Conservation (phyloP, 2,797 vertebrate genomes). For the Danio kyathit region DNA sequence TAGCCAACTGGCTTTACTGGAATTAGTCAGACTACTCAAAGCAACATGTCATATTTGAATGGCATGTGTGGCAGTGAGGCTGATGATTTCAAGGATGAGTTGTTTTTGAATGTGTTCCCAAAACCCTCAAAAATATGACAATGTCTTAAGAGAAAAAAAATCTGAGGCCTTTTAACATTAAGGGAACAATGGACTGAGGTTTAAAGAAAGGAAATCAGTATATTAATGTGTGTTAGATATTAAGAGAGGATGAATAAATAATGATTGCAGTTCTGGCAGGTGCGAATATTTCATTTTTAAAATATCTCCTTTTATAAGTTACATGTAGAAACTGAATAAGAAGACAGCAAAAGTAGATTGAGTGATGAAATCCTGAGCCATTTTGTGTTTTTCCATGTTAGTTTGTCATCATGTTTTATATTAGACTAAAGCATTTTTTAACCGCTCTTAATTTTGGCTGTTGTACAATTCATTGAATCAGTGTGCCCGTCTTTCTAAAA, state of each 20-base stretch:
- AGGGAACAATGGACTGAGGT: constrained; percentile 54
- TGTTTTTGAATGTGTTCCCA: constrained; percentile 62
- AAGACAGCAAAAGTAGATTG: not conserved
- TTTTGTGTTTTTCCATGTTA: not conserved
- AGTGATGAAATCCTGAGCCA: not conserved
- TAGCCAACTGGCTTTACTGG: constrained; percentile 38
- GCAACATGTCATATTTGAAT: constrained; percentile 26
- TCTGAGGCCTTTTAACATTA: constrained; percentile 40
- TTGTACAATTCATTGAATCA: constrained; percentile 36
- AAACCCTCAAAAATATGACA: constrained; percentile 61
- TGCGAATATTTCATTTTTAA: constrained; percentile 11
- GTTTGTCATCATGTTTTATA: constrained; percentile 7
- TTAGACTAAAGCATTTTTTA: not conserved
- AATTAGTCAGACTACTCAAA: constrained; percentile 29
- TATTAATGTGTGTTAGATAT: constrained; percentile 54
- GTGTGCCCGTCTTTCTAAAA: constrained; percentile 4
- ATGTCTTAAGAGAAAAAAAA: constrained; percentile 64
- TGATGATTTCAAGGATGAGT: constrained; percentile 45
- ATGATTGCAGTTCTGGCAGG: constrained; percentile 13
- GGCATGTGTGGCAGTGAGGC: constrained; percentile 8
- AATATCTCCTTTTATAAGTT: not conserved
- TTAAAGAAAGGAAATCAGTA: constrained; percentile 46
- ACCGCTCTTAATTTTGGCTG: not conserved
- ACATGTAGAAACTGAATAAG: constrained; percentile 3
- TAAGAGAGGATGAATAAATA: constrained; percentile 36